Evolutionary conservation across 2,113 vertebrate genomes (phyloP).

Genomic region (Ochotona princeps): DNA sequence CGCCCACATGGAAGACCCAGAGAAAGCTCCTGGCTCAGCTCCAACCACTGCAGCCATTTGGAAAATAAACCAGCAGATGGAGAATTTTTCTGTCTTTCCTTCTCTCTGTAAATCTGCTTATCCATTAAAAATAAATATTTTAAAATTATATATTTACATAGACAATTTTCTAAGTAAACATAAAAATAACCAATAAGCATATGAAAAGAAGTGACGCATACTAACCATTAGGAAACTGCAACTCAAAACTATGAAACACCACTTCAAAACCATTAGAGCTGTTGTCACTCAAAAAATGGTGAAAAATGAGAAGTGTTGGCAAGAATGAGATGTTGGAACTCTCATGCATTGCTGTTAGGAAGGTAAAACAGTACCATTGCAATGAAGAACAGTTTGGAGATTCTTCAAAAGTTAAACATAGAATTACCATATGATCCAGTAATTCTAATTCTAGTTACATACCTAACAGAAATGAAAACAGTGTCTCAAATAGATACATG

Average conservation of each 20-base stretch:
- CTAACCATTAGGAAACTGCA: neutral
- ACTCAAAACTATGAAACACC: neutral
- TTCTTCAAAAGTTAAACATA: neutral
- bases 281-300: neutral
- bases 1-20: no score
- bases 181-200: neutral
- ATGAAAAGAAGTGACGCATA: neutral
- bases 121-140: no score
- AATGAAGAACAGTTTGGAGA: neutral
- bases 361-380: neutral
- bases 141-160: no score
- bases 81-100: no score
- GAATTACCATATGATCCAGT: constrained; percentile 1
- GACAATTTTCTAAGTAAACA: no score
- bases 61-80: no score
- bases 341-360: neutral
- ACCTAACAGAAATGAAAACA: neutral
- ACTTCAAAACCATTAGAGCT: neutral
- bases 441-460: neutral
- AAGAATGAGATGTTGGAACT: neutral
- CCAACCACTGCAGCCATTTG: no score
- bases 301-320: neutral
- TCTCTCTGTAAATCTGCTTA: no score
- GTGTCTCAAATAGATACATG: neutral
- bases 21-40: no score